Evolutionary conservation across 2,113 vertebrate species (phyloP).

Genomic region (Anas platyrhynchos): DNA sequence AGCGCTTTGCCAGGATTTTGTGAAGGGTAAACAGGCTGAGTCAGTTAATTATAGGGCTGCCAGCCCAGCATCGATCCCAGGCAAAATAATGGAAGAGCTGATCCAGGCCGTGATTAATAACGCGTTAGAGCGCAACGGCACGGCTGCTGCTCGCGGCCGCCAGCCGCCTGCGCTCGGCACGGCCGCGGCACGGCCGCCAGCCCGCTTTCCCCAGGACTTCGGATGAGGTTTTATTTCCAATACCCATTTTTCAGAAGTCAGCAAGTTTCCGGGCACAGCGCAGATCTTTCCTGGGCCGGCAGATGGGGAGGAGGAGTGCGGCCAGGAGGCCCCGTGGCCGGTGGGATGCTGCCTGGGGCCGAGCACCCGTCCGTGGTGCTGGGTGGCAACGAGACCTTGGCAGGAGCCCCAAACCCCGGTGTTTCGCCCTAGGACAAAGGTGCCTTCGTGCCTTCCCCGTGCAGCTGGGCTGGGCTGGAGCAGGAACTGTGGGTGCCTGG

Average conservation of each 20-base stretch:
- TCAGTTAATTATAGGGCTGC: background rate
- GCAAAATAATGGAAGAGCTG: background rate
- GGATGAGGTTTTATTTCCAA: background rate
- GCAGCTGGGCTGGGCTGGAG: background rate
- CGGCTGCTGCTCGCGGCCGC: background rate
- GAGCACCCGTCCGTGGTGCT: fast-evolving
- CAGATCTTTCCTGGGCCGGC: background rate
- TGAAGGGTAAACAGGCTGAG: background rate
- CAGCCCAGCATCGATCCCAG: background rate
- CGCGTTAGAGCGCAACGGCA: background rate
- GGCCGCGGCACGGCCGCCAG: background rate
- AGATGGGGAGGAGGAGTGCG: fast-evolving
- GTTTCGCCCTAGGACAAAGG: fast-evolving
- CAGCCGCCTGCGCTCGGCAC: background rate
- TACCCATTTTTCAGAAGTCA: background rate
- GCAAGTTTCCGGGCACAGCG: background rate
- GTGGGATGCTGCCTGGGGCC: fast-evolving
- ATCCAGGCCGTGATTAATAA: background rate
- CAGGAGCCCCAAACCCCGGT: background rate
- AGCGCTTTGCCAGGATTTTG: background rate
- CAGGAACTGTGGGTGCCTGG: background rate
- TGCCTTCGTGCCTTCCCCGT: background rate
- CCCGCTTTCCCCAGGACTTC: background rate
- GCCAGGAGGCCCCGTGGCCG: fast-evolving
- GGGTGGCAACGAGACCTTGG: fast-evolving